Evolutionary conservation across 2,797 vertebrate species (phyloP).

Genomic region (Enteromius unitaeniatus): DNA sequence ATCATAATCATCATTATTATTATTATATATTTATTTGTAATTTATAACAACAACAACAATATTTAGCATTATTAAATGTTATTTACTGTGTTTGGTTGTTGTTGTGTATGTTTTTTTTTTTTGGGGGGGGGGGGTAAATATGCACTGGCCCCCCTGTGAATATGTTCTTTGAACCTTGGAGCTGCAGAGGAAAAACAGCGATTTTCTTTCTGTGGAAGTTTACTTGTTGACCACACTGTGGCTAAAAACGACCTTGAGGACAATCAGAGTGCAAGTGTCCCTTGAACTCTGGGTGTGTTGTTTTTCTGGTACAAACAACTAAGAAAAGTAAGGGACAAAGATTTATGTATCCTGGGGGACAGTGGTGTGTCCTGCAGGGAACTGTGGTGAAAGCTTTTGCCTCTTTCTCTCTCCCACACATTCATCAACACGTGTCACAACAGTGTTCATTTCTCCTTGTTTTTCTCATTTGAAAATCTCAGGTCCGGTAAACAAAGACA

Average conservation of each 20-base stretch:
- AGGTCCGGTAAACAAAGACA: neutral
- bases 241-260: slow-evolving; percentile 33
- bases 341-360: slow-evolving; percentile 17
- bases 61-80: neutral
- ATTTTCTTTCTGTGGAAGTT: slow-evolving; percentile 19
- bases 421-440: neutral
- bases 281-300: slow-evolving; percentile 43
- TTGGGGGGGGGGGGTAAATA: neutral
- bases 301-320: slow-evolving; percentile 31
- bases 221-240: slow-evolving; percentile 47
- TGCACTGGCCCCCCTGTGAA: neutral
- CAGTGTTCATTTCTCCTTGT: neutral
- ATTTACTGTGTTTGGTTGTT: neutral
- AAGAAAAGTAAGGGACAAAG: slow-evolving; percentile 17
- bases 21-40: no score
- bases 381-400: slow-evolving; percentile 26
- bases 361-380: slow-evolving; percentile 6
- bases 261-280: slow-evolving; percentile 30
- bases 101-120: neutral
- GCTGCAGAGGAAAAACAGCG: slow-evolving; percentile 10
- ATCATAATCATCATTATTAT: no score
- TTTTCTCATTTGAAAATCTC: neutral
- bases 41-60: neutral
- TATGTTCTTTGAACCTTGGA: slow-evolving; percentile 37
- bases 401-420: neutral